These are phyloP conservation scores for Echinops telfairi DNA, from an alignment of 2,113 vertebrate genomes.

Conservation along the genomic window DNA sequence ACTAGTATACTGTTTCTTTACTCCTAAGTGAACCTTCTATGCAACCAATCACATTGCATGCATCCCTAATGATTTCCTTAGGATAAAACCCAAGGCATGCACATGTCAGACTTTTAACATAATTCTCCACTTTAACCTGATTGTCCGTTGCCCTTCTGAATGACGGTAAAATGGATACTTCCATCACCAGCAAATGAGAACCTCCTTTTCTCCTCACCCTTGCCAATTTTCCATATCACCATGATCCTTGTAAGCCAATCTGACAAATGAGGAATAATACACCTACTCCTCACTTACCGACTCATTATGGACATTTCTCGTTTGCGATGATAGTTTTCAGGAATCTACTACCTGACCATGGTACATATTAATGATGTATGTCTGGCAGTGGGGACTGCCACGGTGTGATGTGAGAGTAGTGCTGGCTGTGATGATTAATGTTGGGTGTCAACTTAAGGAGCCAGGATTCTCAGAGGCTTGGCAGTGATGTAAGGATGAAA, in stretches of 20 bases:
- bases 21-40: not conserved
- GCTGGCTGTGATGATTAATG: not conserved
- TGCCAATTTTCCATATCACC: not conserved
- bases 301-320: no score
- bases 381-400: not conserved
- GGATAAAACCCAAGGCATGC: not conserved
- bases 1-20: not conserved
- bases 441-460: not conserved
- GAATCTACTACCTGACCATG: not conserved
- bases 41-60: not conserved
- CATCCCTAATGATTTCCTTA: not conserved
- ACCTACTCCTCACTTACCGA: no score
- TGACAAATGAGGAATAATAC: not conserved
- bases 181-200: not conserved
- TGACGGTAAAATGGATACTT: not conserved
- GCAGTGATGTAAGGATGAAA: not conserved
- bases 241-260: not conserved
- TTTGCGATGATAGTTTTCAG: no score
- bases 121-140: not conserved
- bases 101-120: no score
- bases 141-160: not conserved
- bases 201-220: not conserved
- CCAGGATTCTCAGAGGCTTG: not conserved
- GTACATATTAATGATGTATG: not conserved
- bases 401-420: not conserved